A percentile compares a stretch with the other conserved stretches of the same genome.
Conservation (phyloP, 2,113 vertebrate species). For the Megaptera novaeangliae region DNA sequence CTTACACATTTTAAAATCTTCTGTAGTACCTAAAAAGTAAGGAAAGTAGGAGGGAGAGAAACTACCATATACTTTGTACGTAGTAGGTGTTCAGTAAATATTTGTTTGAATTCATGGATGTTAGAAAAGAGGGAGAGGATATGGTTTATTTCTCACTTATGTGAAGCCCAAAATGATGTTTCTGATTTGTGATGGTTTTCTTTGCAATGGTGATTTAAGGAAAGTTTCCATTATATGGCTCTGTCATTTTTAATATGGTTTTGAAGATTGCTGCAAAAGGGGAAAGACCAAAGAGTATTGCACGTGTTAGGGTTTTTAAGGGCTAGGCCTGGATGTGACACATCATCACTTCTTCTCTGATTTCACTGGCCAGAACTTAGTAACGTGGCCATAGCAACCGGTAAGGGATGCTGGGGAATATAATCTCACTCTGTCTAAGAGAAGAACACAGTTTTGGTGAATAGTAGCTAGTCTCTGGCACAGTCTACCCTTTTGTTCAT, state of each 20-base stretch:
- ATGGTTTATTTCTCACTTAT: conserved; percentile 1
- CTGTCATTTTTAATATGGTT: neutral
- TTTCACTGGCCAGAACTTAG: neutral
- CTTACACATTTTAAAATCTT: neutral
- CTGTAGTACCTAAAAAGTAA: neutral
- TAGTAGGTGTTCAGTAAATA: neutral
- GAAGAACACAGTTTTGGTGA: neutral
- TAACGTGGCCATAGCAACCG: neutral
- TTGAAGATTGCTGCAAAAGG: neutral
- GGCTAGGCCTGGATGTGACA: neutral
- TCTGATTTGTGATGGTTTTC: conserved; percentile 11
- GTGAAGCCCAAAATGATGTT: neutral
- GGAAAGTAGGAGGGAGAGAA: neutral
- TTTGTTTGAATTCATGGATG: neutral
- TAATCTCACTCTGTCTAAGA: neutral
- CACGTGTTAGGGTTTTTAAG: neutral
- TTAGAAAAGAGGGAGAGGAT: neutral
- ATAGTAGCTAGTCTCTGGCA: neutral
- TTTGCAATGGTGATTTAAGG: neutral
- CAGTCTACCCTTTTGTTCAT: neutral
- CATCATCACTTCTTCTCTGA: neutral
- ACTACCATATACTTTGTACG: neutral
- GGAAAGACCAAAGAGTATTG: neutral
- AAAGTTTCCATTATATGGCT: neutral
- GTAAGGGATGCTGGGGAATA: neutral